These are phyloP conservation scores for Montipora capitata DNA, from an alignment of 92 coral and sea anemone genomes.

Conservation along the genomic window DNA sequence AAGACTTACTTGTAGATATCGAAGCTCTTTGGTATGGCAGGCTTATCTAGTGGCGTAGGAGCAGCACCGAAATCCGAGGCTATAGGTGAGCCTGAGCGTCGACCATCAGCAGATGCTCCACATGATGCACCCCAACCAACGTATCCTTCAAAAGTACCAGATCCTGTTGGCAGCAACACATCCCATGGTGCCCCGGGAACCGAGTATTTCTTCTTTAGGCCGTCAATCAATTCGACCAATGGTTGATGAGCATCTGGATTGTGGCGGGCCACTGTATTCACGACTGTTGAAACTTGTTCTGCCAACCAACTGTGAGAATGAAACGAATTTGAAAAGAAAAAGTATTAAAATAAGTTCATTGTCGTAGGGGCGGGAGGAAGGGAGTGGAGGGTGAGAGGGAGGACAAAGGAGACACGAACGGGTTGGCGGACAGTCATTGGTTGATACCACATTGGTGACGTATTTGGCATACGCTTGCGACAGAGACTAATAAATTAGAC, in stretches of 20 bases:
- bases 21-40: conserved; percentile 55
- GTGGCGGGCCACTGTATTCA: conserved; percentile 66
- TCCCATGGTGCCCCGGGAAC: conserved; percentile 69
- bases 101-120: conserved; percentile 89
- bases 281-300: conserved; percentile 50
- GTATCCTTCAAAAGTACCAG: conserved; percentile 90
- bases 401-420: too few species aligned
- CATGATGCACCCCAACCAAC: conserved; percentile 85
- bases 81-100: conserved; percentile 73
- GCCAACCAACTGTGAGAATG: conserved; percentile 59
- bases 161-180: conserved; percentile 75
- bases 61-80: conserved; percentile 81
- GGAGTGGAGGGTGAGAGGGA: too few species aligned
- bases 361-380: too few species aligned
- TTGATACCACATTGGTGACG: too few species aligned
- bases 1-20: conserved; percentile 73
- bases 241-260: conserved; percentile 68
- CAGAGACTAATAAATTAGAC: too few species aligned
- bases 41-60: conserved; percentile 73
- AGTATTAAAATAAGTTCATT: neutral
- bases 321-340: neutral
- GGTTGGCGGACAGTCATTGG: too few species aligned
- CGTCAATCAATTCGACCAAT: conserved; percentile 54
- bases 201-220: conserved; percentile 78
- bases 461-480: too few species aligned